These are phyloP conservation scores for Dasyurus viverrinus DNA, from an alignment of 2,113 vertebrate species.

Conservation along the genomic window DNA sequence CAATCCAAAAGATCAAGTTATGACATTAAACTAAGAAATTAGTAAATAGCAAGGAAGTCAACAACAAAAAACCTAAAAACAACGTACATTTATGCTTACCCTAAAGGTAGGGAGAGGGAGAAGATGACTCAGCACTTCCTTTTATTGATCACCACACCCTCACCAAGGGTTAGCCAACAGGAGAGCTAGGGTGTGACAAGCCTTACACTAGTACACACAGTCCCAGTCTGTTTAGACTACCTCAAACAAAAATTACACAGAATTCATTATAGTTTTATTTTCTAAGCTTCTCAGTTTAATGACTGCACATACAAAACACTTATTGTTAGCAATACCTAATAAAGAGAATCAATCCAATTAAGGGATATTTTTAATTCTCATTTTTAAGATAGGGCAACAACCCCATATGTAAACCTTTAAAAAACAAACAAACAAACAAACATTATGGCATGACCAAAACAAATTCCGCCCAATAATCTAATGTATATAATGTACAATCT, in stretches of 20 bases:
- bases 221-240: neutral
- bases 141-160: neutral
- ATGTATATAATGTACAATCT: neutral
- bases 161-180: neutral
- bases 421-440: no score
- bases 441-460: neutral
- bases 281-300: conserved; percentile 20
- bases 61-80: neutral
- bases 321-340: neutral
- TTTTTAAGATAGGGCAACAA: neutral
- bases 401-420: neutral
- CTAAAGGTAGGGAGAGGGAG: neutral
- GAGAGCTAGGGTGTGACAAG: neutral
- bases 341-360: neutral
- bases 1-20: neutral
- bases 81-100: neutral
- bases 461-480: neutral
- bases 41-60: neutral
- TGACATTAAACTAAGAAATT: neutral
- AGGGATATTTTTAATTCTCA: neutral
- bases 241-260: neutral
- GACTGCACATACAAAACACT: neutral
- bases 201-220: neutral
- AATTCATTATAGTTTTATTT: neutral
- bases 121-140: conserved; percentile 21